phyloP scores from a whole-genome alignment of 2,113 vertebrate genomes.

The Silurus asotus region DNA sequence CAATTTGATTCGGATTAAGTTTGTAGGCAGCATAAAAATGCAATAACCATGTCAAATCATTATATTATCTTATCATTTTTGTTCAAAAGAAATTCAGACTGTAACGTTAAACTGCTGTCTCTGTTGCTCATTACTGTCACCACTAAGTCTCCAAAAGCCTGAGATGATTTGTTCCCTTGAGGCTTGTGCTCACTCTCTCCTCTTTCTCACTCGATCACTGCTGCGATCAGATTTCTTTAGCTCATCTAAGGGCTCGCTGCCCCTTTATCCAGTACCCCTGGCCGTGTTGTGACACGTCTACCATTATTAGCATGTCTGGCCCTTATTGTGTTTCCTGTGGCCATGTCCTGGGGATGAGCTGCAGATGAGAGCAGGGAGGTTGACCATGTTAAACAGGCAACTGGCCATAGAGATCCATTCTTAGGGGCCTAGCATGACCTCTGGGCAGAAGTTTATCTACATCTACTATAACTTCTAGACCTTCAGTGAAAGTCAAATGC shows the following conservation, averaged over 20 bases:
- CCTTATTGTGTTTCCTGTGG: conserved; percentile 22
- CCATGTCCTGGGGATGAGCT: conserved; percentile 24
- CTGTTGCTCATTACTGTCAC: conserved; percentile 44
- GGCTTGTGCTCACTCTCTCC: background rate
- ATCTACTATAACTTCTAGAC: background rate
- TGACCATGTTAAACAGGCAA: conserved; percentile 13
- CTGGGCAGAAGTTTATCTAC: background rate
- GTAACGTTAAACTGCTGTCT: conserved; percentile 30
- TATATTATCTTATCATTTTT: conserved; percentile 36
- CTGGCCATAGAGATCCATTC: background rate
- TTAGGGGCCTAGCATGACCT: background rate
- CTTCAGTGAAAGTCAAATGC: background rate
- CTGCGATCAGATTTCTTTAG: conserved; percentile 41
- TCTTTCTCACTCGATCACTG: conserved; percentile 29
- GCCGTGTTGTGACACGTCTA: conserved; percentile 49
- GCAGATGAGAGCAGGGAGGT: conserved; percentile 26
- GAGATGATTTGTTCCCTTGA: background rate
- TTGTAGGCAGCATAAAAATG: conserved; percentile 26
- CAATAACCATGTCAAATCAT: conserved; percentile 24
- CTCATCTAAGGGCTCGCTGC: conserved; percentile 21
- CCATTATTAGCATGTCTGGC: conserved; percentile 34
- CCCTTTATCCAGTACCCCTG: background rate
- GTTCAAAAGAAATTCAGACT: conserved; percentile 24
- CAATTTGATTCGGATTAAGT: conserved; percentile 33
- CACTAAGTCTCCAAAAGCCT: conserved; percentile 5